Conservation (phyloP, 2,797 vertebrate genomes). For the Pseudotriccus pelzelni region DNA sequence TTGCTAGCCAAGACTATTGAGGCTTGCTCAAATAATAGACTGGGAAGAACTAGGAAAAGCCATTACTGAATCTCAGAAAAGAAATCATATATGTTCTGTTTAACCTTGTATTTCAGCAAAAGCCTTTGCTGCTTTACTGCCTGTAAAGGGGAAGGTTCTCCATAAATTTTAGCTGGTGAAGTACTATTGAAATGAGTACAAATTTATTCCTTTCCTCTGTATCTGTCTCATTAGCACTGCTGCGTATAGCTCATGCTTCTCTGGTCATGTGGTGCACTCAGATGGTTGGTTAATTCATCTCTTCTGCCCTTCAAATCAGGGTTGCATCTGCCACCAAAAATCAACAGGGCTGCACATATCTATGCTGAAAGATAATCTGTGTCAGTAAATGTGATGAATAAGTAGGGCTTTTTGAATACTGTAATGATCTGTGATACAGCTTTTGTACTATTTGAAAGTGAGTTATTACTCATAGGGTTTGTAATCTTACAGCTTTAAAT, state of each 20-base stretch:
- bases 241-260: not conserved
- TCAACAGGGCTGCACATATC: conserved; percentile 52
- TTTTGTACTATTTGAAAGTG: conserved; percentile 38
- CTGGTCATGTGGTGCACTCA: conserved; percentile 46
- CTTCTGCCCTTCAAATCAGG: conserved; percentile 59
- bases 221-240: conserved; percentile 34
- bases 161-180: not conserved
- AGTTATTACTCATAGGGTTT: conserved; percentile 14
- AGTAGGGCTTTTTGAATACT: conserved; percentile 35
- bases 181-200: conserved; percentile 37
- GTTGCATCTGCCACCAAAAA: conserved; percentile 47
- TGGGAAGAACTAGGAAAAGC: not conserved
- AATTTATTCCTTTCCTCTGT: conserved; percentile 52
- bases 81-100: not conserved
- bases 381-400: conserved; percentile 47
- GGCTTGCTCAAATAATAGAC: not conserved
- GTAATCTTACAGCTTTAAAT: conserved; percentile 6
- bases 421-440: conserved; percentile 25
- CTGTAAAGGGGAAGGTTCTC: not conserved
- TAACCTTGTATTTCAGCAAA: not conserved
- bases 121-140: not conserved
- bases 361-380: conserved; percentile 51
- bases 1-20: not conserved
- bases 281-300: conserved; percentile 61
- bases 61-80: not conserved